Evolutionary conservation across 2,113 vertebrate species (phyloP), one percentile per base, ranked within the genome.

Genomic region (Malaclemys terrapin): DNA sequence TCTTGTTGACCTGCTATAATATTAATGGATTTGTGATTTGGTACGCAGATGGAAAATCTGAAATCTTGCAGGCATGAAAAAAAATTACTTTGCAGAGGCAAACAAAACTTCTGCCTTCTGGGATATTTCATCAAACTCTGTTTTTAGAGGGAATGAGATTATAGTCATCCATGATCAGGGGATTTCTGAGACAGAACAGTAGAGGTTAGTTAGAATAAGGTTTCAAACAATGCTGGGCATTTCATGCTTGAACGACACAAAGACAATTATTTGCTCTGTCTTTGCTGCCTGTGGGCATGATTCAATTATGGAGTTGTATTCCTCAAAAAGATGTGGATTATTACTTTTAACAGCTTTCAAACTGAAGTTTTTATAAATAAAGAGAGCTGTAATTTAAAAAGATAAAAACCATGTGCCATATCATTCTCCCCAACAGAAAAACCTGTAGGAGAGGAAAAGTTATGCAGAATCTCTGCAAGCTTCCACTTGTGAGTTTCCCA

Each of bases 311-410:
- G 90, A 96, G 94, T 75, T 95, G 89, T 94, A 91, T 95, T 97
- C 89, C 90, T 90, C 82, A 90, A 91, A 97, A 96, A 93, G 85
- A 98, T 93, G 89, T 6, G 47, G 88, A 95, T 97, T 98, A 95
- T 97, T 98, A 87, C 93, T 97, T 97, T 96, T 91, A 95, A 89
- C 92, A 96, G 95, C 95, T 97, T 97, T 97, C 95, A 97, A 96
- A 89, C 83, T 94, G 92, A 97, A 97, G 69, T 92, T 88, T 96
- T 94, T 92, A 92, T 96, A 97, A 95, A 90, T 95, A 87, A 96
- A 96, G 52, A 52, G 88, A 94, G n/a, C 42, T 96, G 85, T 90
- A 96, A 96, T 96, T 97, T 91, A 3, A 92, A 91, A 88, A 92
- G 87, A 45, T 93, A 95, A 94, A 96, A 89, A 29, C 54, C 0